Evolutionary conservation across 2,888 invertebrate species (phyloP).

Genomic region (Atethmia centrago): DNA sequence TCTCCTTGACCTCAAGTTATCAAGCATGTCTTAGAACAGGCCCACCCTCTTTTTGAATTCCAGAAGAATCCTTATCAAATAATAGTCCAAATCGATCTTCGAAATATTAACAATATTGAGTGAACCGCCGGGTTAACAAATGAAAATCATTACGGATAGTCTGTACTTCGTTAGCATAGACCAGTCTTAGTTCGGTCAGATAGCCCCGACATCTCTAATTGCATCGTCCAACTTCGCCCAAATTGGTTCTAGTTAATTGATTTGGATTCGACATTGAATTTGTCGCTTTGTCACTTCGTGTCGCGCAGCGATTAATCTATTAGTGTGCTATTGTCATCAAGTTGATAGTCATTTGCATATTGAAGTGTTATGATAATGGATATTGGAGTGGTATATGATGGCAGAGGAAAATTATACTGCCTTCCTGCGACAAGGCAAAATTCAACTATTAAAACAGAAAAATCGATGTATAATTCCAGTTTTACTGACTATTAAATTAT

Average conservation of each 20-base stretch:
- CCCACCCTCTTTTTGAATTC: background rate
- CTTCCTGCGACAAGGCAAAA: background rate
- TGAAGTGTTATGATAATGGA: conserved; percentile 51
- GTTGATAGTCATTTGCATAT: conserved; percentile 69
- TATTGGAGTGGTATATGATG: conserved; percentile 21
- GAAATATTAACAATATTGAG: background rate
- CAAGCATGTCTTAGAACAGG: no score
- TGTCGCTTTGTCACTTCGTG: conserved; percentile 68
- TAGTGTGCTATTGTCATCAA: conserved; percentile 69
- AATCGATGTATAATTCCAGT: no score
- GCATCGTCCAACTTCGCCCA: conserved; percentile 80
- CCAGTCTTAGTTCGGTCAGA: conserved; percentile 66
- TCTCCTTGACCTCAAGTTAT: no score
- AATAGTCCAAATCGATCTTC: background rate
- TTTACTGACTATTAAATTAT: no score
- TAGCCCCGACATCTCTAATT: conserved; percentile 76
- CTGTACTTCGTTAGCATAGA: conserved; percentile 62
- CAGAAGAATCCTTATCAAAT: background rate
- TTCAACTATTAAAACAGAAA: no score
- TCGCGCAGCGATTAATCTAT: conserved; percentile 72
- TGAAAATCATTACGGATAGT: conserved; percentile 59
- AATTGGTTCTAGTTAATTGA: conserved; percentile 87
- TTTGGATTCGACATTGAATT: conserved; percentile 79
- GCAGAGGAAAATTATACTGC: background rate
- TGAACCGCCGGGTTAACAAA: conserved; percentile 42